phyloP scores from a whole-genome alignment of 2,113 vertebrate species.

The Colistium nudipinnis region DNA sequence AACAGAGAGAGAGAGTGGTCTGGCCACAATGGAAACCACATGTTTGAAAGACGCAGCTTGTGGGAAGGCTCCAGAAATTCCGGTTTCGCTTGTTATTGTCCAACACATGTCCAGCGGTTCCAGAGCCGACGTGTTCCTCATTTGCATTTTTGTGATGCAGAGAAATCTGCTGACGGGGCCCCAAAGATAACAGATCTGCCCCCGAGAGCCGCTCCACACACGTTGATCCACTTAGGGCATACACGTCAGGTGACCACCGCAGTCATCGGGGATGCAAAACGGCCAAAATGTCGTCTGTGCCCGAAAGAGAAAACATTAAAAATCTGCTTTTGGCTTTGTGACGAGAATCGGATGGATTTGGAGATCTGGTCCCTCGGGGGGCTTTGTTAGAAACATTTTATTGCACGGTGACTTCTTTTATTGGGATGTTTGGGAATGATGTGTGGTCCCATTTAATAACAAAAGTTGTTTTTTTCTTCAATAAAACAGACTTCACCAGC shows the following conservation, averaged over 20 bases:
- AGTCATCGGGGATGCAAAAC: neutral
- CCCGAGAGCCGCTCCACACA: neutral
- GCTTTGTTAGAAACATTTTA: too few relatives aligned
- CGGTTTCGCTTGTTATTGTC: conserved; percentile 47
- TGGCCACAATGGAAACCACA: conserved; percentile 66
- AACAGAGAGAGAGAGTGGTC: conserved; percentile 13
- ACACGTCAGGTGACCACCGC: neutral
- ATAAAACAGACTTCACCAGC: too few relatives aligned
- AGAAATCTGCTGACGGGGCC: neutral
- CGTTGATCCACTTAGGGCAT: conserved; percentile 12
- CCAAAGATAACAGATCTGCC: conserved; percentile 38
- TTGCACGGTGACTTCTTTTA: too few relatives aligned
- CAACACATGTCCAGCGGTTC: conserved; percentile 33
- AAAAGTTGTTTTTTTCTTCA: too few relatives aligned
- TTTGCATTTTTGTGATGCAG: conserved; percentile 23
- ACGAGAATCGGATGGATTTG: too few relatives aligned
- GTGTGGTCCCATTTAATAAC: too few relatives aligned
- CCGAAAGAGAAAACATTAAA: neutral
- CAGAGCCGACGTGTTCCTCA: conserved; percentile 22
- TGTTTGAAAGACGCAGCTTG: conserved; percentile 60
- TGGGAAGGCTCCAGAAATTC: conserved; percentile 44
- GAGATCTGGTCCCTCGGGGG: too few relatives aligned
- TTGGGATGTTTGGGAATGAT: too few relatives aligned
- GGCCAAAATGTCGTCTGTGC: neutral
- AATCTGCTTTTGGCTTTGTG: neutral